Evolutionary conservation across 2,113 vertebrate genomes (phyloP), one percentile per base, ranked within the genome.

Genomic region (Ursus arctos): DNA sequence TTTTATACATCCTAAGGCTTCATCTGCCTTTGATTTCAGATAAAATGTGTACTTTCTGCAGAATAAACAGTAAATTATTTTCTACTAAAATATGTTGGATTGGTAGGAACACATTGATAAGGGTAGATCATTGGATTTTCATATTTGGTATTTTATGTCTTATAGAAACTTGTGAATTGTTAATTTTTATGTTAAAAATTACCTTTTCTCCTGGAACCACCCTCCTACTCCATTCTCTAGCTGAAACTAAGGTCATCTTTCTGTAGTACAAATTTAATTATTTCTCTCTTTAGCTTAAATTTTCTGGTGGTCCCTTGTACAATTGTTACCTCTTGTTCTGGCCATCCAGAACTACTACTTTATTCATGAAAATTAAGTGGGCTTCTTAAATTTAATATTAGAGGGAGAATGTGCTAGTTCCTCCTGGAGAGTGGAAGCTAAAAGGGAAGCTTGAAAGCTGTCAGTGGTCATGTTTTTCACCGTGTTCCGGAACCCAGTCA

Each of bases 1-100:
- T 79, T 80, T 84, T 76, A 49, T 69, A 61, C 3, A 83, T 55
- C 51, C 33, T 40, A 19, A 77, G 80, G 6, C 22, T 81, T 84
- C 33, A 74, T 84, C 40, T 91, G 47, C 31, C 79, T 94, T 86
- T 89, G 71, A 72, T 88, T 71, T 96, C 88, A 83, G 28, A 67
- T 84, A 80, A 79, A 90, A 28, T 88, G 22, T 43, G 21, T 91
- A 96, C 40, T 83, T 96, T 94, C 55, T 85, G n/a, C 13, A 94
- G 67, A 94, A 90, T 2, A 33, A 36, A 10, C 24, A 95, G 57
- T 55, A 85, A 88, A 63, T 57, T 24, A 71, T 55, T 94, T 95
- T 88, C 71, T 76, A 57, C 55, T 55, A 57, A 74, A 81, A 83
- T 74, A 63, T n/a, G 21, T 72, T 43, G 51, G 43, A 53, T 91